Percentiles rank a stretch among this genome's conserved stretches.
phyloP scores from a whole-genome alignment of 2,113 vertebrate genomes.

The Daboia siamensis region DNA sequence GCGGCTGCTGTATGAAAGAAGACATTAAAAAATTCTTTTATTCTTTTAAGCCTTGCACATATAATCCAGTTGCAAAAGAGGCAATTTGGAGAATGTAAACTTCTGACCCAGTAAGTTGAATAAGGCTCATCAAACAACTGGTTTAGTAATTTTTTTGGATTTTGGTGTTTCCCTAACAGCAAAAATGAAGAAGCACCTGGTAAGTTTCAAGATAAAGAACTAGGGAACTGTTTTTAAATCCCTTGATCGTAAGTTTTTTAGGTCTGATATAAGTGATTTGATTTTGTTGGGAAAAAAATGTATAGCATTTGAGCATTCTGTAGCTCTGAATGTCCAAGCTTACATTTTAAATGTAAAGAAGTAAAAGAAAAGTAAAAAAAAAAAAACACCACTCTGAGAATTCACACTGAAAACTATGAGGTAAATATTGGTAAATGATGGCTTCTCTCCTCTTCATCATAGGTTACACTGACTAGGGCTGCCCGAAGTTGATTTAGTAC shows the following conservation, averaged over 20 bases:
- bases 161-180: not conserved
- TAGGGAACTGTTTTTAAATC: not conserved
- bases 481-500: not conserved
- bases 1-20: not conserved
- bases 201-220: not conserved
- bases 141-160: not conserved
- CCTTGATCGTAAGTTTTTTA: not conserved
- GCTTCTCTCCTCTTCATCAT: not conserved
- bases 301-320: not conserved
- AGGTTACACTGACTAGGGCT: not conserved
- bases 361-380: not conserved
- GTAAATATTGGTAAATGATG: not conserved
- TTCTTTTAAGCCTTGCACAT: not conserved
- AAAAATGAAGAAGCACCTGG: not conserved
- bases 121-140: not conserved
- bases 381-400: not conserved
- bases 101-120: not conserved
- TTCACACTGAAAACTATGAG: not conserved
- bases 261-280: not conserved
- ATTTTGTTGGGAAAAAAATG: not conserved
- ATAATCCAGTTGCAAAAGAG: not conserved
- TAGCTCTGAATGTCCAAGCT: not conserved
- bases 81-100: not conserved
- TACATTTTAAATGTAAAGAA: not conserved
- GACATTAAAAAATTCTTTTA: not conserved